phyloP scores from a whole-genome alignment of 23 tunicate genomes.

The Trididemnum clinides region DNA sequence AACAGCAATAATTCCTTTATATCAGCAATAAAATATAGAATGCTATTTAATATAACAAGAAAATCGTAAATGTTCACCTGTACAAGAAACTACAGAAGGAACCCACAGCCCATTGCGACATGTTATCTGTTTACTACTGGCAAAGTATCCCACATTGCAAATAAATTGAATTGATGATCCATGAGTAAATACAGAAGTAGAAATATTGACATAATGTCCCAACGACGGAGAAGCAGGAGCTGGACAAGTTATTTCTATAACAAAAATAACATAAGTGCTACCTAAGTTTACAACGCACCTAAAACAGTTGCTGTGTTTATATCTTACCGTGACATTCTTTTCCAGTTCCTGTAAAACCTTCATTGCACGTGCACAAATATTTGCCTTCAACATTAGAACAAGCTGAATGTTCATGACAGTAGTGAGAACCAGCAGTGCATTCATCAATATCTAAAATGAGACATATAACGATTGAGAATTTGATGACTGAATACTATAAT shows the following conservation, averaged over 20 bases:
- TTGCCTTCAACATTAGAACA: constrained; percentile 2
- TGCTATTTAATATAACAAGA: background rate
- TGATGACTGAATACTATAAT: too few relatives aligned
- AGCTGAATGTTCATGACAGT: background rate
- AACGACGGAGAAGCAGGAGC: background rate
- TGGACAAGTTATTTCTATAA: background rate
- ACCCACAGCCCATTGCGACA: constrained; percentile 61
- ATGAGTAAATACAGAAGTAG: background rate
- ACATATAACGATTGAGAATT: too few relatives aligned
- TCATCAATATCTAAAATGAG: constrained; percentile 31
- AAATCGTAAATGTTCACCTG: constrained; percentile 12
- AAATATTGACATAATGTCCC: background rate
- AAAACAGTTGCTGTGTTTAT: background rate
- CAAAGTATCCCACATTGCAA: constrained; percentile 55
- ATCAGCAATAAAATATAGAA: too few relatives aligned
- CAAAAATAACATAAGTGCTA: background rate
- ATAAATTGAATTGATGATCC: constrained; percentile 8
- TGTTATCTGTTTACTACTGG: background rate
- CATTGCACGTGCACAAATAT: background rate
- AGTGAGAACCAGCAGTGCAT: background rate
- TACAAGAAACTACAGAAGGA: constrained; percentile 22
- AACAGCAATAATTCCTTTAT: too few relatives aligned
- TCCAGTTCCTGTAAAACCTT: background rate
- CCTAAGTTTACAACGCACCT: background rate
- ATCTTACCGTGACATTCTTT: background rate